These are phyloP conservation scores for Stomorhina lunata DNA, from an alignment of 2,888 invertebrate species.

Conservation along the genomic window DNA sequence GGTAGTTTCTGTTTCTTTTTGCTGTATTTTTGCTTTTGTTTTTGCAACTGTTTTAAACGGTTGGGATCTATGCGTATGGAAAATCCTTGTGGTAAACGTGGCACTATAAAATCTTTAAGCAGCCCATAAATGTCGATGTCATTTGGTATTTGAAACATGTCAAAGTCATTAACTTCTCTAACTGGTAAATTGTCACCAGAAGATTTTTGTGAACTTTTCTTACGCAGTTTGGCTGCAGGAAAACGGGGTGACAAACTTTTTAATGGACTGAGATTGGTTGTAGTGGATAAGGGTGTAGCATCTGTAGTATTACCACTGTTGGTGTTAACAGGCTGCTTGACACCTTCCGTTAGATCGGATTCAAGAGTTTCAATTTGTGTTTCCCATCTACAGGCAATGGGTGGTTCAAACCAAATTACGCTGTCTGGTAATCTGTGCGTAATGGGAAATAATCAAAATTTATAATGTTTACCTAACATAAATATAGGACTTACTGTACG, in stretches of 20 bases:
- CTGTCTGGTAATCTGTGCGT: slow-evolving; percentile 83
- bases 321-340: slow-evolving; percentile 51
- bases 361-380: slow-evolving; percentile 76
- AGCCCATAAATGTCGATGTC: slow-evolving; percentile 77
- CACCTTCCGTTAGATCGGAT: slow-evolving; percentile 74
- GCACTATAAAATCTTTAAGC: slow-evolving; percentile 77
- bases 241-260: slow-evolving; percentile 73
- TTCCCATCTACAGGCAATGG: slow-evolving; percentile 88
- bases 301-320: slow-evolving; percentile 66
- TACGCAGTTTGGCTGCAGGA: slow-evolving; percentile 69
- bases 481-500: slow-evolving; percentile 83
- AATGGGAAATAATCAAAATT: neutral
- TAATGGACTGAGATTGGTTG: slow-evolving; percentile 73
- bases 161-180: slow-evolving; percentile 77
- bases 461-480: neutral
- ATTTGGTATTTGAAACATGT: slow-evolving; percentile 76
- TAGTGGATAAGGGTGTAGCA: slow-evolving; percentile 70
- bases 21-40: slow-evolving; percentile 6
- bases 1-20: slow-evolving; percentile 42
- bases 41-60: slow-evolving; percentile 17
- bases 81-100: slow-evolving; percentile 78
- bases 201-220: slow-evolving; percentile 70
- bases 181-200: slow-evolving; percentile 63
- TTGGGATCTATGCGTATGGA: slow-evolving; percentile 72
- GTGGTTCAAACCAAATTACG: slow-evolving; percentile 90